phyloP scores from a whole-genome alignment of 2,113 vertebrate species.

The Parus major region DNA sequence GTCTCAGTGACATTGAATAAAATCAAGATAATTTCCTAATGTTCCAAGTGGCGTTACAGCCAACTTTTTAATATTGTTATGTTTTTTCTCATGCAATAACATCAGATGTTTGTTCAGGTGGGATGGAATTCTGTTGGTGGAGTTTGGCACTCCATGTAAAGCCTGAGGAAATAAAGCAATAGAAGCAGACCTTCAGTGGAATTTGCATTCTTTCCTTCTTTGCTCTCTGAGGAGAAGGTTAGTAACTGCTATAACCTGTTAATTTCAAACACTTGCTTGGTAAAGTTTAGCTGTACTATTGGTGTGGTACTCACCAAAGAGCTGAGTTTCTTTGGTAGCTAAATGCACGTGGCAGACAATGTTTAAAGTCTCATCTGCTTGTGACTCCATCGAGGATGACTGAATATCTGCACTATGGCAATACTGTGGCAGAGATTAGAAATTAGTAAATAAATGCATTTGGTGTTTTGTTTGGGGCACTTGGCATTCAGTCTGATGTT shows the following conservation, averaged over 20 bases:
- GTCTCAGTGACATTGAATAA: neutral
- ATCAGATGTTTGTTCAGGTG: neutral
- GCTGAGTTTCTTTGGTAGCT: neutral
- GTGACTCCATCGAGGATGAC: neutral
- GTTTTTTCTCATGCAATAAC: neutral
- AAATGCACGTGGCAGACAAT: neutral
- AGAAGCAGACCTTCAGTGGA: neutral
- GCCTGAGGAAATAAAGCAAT: neutral
- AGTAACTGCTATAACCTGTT: neutral
- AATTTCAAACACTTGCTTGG: constrained; percentile 15
- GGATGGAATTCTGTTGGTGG: neutral
- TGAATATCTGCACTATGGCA: constrained; percentile 30
- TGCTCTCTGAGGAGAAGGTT: neutral
- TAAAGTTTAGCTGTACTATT: constrained; percentile 12
- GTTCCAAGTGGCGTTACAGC: neutral
- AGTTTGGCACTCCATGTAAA: neutral
- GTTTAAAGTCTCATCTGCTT: constrained; percentile 30
- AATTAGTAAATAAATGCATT: constrained; percentile 46
- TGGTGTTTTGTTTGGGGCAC: constrained; percentile 19
- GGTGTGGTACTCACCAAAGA: neutral
- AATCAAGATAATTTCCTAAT: neutral
- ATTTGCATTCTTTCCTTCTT: neutral
- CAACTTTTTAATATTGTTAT: neutral
- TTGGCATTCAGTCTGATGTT: constrained; percentile 9
- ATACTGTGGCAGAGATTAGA: constrained; percentile 45